Evolutionary conservation across 2,113 vertebrate species (phyloP).

Genomic region (Willisornis vidua): DNA sequence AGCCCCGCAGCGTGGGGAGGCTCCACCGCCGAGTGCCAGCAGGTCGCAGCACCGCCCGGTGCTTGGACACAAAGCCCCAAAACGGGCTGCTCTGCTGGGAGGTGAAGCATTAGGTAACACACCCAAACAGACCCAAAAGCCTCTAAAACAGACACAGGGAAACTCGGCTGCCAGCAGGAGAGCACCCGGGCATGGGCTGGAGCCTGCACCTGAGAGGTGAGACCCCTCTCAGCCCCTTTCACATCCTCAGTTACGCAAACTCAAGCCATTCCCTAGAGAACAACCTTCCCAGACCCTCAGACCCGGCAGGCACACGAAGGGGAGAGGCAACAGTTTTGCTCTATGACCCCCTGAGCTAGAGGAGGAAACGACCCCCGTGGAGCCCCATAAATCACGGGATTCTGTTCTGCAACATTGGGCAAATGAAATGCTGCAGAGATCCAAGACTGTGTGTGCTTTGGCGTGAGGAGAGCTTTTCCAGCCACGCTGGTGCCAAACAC

Average conservation of each 20-base stretch:
- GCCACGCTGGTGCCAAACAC: background rate
- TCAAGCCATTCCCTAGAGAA: background rate
- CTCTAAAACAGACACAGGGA: background rate
- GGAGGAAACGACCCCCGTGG: background rate
- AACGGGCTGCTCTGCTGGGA: background rate
- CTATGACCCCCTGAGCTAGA: accelerated
- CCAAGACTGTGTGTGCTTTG: conserved; percentile 51
- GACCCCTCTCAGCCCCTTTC: background rate
- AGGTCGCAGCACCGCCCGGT: background rate
- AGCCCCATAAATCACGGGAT: conserved; percentile 1
- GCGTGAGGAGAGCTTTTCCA: conserved; percentile 61
- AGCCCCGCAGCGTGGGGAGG: background rate
- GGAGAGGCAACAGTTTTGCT: background rate
- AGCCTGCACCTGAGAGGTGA: background rate
- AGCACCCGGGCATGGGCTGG: background rate
- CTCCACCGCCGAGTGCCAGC: background rate
- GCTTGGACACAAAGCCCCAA: background rate
- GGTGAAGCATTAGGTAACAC: background rate
- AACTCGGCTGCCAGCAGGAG: background rate
- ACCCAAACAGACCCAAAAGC: background rate
- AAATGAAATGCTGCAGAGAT: background rate
- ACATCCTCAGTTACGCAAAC: too few species aligned
- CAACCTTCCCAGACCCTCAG: background rate
- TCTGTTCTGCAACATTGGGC: background rate
- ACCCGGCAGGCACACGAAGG: background rate